Evolutionary conservation across 2,888 invertebrate genomes (phyloP).

Genomic region (Cryptus viduatorius): DNA sequence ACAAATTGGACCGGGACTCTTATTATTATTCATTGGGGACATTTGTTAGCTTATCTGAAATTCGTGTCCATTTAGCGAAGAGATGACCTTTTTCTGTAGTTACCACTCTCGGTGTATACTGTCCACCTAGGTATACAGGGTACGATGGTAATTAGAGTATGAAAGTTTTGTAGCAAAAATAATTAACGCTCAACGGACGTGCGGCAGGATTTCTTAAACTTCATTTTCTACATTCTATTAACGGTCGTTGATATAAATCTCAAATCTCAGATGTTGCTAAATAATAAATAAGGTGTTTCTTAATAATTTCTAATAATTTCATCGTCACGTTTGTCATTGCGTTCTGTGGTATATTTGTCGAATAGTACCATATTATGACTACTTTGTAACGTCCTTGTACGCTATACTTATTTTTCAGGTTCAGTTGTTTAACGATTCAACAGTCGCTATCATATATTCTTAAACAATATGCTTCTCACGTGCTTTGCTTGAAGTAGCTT

Average conservation of each 20-base stretch:
- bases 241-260: not conserved
- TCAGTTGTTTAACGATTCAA: too few species aligned
- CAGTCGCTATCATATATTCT: too few species aligned
- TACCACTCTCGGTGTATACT: not conserved
- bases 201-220: not conserved
- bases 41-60: constrained; percentile 82
- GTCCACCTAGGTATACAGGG: not conserved
- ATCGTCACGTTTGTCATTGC: too few species aligned
- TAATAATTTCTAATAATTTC: too few species aligned
- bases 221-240: not conserved
- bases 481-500: too few species aligned
- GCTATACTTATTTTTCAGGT: too few species aligned
- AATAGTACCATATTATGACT: too few species aligned
- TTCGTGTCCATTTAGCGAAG: constrained; percentile 62
- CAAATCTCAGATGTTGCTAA: too few species aligned
- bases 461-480: too few species aligned
- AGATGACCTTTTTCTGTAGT: constrained; percentile 26
- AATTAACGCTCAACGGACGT: not conserved
- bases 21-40: constrained; percentile 82
- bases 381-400: too few species aligned
- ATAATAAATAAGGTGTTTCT: too few species aligned
- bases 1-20: constrained; percentile 80
- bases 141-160: constrained; percentile 44
- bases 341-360: too few species aligned
- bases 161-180: constrained; percentile 13